Percentiles rank a stretch among this genome's conserved stretches.
These are phyloP conservation scores for Hyposmocoma kahamanoa DNA, from an alignment of 1,140 invertebrate species.

Conservation along the genomic window DNA sequence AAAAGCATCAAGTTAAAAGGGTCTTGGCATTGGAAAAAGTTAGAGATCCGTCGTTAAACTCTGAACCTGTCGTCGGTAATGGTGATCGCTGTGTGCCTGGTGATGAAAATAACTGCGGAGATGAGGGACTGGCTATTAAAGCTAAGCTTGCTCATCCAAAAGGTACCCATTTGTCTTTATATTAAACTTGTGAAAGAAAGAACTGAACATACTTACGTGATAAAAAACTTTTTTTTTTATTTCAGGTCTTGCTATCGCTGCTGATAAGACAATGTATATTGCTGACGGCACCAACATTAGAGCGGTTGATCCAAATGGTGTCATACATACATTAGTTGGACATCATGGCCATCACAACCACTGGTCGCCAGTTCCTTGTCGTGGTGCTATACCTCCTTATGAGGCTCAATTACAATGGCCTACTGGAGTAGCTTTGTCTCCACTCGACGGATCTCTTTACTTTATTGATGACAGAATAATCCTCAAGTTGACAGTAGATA, in stretches of 20 bases:
- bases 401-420: constrained; percentile 96
- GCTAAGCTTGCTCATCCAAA: constrained; percentile 97
- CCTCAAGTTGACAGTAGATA: constrained; percentile 91
- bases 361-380: constrained; percentile 91
- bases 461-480: constrained; percentile 97
- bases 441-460: constrained; percentile 93
- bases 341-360: constrained; percentile 94
- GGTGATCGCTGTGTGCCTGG: constrained; percentile 97
- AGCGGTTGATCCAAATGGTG: constrained; percentile 90
- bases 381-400: constrained; percentile 84
- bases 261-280: constrained; percentile 94
- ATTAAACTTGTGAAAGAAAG: neutral
- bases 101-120: constrained; percentile 91
- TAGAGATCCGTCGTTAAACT: constrained; percentile 87
- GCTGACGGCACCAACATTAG: constrained; percentile 95
- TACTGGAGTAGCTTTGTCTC: constrained; percentile 92
- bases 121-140: constrained; percentile 90
- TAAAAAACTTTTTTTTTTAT: constrained; percentile 8
- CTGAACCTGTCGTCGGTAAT: constrained; percentile 93
- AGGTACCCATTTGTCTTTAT: constrained; percentile 77
- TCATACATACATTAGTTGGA: constrained; percentile 96
- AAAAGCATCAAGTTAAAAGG: constrained; percentile 89
- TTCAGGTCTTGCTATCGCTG: constrained; percentile 88
- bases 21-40: constrained; percentile 84
- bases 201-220: neutral